phyloP scores from a whole-genome alignment of 2,888 invertebrate genomes.

The Eupithecia exiguata region DNA sequence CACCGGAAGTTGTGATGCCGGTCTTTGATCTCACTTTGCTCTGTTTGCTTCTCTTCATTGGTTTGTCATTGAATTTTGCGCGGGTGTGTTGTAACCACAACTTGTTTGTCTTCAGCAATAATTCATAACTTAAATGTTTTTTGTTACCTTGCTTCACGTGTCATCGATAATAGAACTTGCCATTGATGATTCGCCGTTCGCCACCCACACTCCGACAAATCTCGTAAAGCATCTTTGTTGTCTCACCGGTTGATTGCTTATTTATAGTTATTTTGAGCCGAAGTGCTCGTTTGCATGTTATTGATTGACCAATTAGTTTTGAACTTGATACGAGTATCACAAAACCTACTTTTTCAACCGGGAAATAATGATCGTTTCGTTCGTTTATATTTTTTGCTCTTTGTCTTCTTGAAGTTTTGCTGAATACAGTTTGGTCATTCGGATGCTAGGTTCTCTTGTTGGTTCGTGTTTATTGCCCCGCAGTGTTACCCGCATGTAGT shows the following conservation, averaged over 20 bases:
- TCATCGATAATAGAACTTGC: conserved; percentile 16
- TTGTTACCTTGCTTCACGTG: neutral
- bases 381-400: neutral
- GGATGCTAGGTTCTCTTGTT: neutral
- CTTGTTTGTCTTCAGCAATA: neutral
- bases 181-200: conserved; percentile 14
- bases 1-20: no score
- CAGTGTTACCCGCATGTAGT: no score
- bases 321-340: conserved; percentile 22
- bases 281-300: conserved; percentile 12
- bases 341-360: neutral
- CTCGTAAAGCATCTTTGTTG: conserved; percentile 20
- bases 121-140: neutral
- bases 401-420: neutral
- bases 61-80: neutral
- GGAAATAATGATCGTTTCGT: neutral
- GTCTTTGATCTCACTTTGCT: neutral
- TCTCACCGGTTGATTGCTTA: conserved; percentile 9
- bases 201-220: conserved; percentile 15
- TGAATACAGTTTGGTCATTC: neutral
- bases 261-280: neutral
- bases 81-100: neutral
- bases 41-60: neutral
- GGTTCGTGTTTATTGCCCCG: no score
- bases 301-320: conserved; percentile 26